These are phyloP conservation scores for Bombus consobrinus DNA, from an alignment of 1,140 invertebrate genomes.

Conservation along the genomic window DNA sequence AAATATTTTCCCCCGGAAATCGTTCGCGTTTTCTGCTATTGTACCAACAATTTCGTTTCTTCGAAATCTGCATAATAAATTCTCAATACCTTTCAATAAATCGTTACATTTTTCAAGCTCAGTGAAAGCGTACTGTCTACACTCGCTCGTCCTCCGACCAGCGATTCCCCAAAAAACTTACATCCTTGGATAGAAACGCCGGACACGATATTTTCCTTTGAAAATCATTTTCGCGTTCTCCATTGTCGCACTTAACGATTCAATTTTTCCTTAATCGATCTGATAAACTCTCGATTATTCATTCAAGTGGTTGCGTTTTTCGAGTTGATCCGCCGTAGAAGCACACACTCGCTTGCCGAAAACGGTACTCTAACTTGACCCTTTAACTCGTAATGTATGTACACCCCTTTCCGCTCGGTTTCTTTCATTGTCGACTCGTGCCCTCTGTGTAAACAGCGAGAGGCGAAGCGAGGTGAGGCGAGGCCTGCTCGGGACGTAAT, in stretches of 20 bases:
- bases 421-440: constrained; percentile 43
- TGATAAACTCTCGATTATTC: too few relatives aligned
- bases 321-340: not conserved
- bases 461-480: not conserved
- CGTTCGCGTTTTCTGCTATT: not conserved
- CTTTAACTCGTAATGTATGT: constrained; percentile 29
- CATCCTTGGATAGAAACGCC: too few relatives aligned
- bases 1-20: not conserved
- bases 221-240: too few relatives aligned
- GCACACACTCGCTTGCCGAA: not conserved
- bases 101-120: too few relatives aligned
- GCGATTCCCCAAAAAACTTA: too few relatives aligned
- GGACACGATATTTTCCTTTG: too few relatives aligned
- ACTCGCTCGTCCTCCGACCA: too few relatives aligned
- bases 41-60: not conserved
- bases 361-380: not conserved
- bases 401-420: constrained; percentile 36
- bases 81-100: too few relatives aligned
- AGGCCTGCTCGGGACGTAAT: constrained; percentile 21
- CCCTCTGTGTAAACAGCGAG: constrained; percentile 28
- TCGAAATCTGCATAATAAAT: not conserved
- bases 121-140: too few relatives aligned
- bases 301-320: not conserved
- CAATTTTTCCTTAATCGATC: too few relatives aligned
- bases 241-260: too few relatives aligned